Evolutionary conservation across 1,140 invertebrate genomes (phyloP), one percentile per base, ranked within the genome.

Genomic region (Ceratosolen fusciceps): DNA sequence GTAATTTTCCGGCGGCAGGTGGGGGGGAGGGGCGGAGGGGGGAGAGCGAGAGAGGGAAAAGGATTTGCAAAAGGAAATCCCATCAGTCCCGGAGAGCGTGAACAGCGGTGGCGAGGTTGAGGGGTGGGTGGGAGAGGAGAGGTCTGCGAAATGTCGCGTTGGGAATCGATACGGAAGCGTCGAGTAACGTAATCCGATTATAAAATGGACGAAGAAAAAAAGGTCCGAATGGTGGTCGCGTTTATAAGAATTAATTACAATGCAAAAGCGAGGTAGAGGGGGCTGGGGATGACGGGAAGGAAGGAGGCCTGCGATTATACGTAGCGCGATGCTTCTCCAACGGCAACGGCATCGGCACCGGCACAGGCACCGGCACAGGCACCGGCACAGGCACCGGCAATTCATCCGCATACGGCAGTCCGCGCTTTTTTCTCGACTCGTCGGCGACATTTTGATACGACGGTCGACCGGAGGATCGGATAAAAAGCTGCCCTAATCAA

Each of bases 191-290:
- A 77, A 62, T 62, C 39, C 54, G 56, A 77, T 72, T 65, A 58
- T 62, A 75, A 75, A n/a, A n/a, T n/a, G n/a, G n/a, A n/a, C n/a
- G n/a, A n/a, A n/a, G n/a, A n/a, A n/a, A n/a, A n/a, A n/a, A 65
- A 24, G 26, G 31, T 80, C 77, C 77, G 74, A 77, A n/a, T n/a
- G n/a, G 81, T 84, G 83, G 77, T 62, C 49, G 60, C 9, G 70
- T 73, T 74, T 67, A 79, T 71, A 73, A 58, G 54, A 79, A 74
- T 79, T 73, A 74, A 73, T 79, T 73, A 79, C 24, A 62, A 74
- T 31, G 24, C 72, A 31, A n/a, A n/a, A 43, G 56, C 19, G 47
- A 47, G 21, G 54, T 14, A 74, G 37, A 54, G 19, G 19, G 3
- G 19, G 19, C 21, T 37, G 16, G 24, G 10, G 21, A 29, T 2